Evolutionary conservation across 1,140 invertebrate genomes (phyloP), one percentile per base, ranked within the genome.

Genomic region (Tyrophagus putrescentiae): DNA sequence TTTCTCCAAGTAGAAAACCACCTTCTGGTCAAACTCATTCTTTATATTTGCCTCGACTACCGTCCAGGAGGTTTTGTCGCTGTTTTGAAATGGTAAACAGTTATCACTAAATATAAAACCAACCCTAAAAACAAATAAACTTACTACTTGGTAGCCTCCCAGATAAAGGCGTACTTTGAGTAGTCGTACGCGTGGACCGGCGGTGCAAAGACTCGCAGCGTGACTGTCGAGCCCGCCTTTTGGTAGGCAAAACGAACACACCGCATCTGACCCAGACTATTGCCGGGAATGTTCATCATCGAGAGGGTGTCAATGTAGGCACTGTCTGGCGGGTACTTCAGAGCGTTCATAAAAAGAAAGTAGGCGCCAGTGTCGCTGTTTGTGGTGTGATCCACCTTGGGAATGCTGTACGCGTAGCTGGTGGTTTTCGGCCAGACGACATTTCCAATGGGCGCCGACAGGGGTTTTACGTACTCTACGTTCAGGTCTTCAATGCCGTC

Each of bases 231-330:
- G 11, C 52, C 52, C 11, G 21, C 4, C 52, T 21, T 27, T 54
- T 54, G 4, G 39, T 54, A 54, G 3, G 52, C 52, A 31, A 54
- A 54, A 34, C 52, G 13, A 21, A 54, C 31, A 18, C 52, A 54
- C n/a, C n/a, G 13, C 7, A 25, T 23, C 39, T 23, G 9, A 18
- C 13, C 7, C 39, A 16, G 13, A 32, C 9, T 27, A 13, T 54
- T n/a, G 2, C 13, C 13, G 4, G 52, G 31, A 29, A 54, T 18
- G 27, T 54, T 25, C 21, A 11, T 27, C 7, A 54, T 54, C 13
- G 52, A 54, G 7, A 54, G 21, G 1, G 13, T 13, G 27, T 54
- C 52, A 11, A 54, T 54, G 27, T 54, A 54, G 11, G 13, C 25
- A 1, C n/a, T 54, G 36, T 3, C 31, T 1, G 25, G 1, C 4